Base-by-base conservation (phyloP, 1,140 invertebrate genomes). In the Doryteuthis pealeii region DNA sequence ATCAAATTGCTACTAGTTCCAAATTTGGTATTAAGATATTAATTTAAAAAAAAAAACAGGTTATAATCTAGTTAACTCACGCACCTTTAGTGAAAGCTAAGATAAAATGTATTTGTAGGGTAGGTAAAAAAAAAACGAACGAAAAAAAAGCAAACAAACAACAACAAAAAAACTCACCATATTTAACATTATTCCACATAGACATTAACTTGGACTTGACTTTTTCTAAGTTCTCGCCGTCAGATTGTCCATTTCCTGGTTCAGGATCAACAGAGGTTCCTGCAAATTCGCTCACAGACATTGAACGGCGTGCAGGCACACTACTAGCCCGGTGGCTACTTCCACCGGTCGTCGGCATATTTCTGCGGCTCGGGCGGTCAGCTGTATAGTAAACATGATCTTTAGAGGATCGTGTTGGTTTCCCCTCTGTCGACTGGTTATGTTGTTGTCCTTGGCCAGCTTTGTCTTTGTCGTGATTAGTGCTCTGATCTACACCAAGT, bases 121-220 rank as follows among this genome's bases (percentile, higher is more conserved):
- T n/a, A n/a, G n/a, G n/a, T n/a, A n/a, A n/a, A n/a, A n/a, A n/a
- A n/a, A n/a, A n/a, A n/a, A n/a, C n/a, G n/a, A n/a, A n/a, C n/a
- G n/a, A n/a, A n/a, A n/a, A n/a, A n/a, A n/a, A n/a, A n/a, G n/a
- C n/a, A n/a, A 40, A 40, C 35, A 40, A 40, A 5, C 10, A 3
- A 40, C 10, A n/a, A 62, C 18, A 35, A 22, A 58, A 67, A 70
- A 8, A 58, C 77, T 76, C 78, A 91, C 94, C 94, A 89, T 95
- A 95, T 90, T 94, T 95, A 69, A 96, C 91, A 87, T 95, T 95
- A 86, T 95, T 95, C 94, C 94, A 95, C 91, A 94, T 92, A 65
- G 94, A 94, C 79, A 94, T 86, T 62, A 95, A 85, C 77, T 92
- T 92, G 26, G 92, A 94, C 87, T 95, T 94, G 75, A 95, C 91